Percentiles rank a stretch among this genome's conserved stretches.
These are phyloP conservation scores for Augiades crinisus DNA, from an alignment of 2,888 invertebrate genomes.

Conservation along the genomic window DNA sequence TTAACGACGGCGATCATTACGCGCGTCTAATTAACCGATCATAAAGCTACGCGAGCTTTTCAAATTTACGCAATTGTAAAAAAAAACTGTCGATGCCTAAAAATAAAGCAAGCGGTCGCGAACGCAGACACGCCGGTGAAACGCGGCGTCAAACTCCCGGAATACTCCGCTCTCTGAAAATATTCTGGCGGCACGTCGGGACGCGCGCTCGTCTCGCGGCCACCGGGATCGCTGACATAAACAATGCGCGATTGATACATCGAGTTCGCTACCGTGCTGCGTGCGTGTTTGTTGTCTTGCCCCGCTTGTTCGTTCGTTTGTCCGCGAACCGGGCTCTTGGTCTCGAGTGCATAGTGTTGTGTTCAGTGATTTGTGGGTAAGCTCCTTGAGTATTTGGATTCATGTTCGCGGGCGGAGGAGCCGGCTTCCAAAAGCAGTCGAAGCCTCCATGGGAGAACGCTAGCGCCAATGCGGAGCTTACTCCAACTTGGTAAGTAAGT, in stretches of 20 bases:
- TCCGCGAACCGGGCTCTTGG: not conserved
- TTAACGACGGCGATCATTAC: slow-evolving; percentile 26
- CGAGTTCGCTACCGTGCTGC: slow-evolving; percentile 9
- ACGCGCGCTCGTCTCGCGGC: slow-evolving; percentile 31
- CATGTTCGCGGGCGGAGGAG: slow-evolving; percentile 73
- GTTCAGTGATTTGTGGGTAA: slow-evolving; percentile 17
- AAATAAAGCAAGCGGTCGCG: slow-evolving; percentile 51
- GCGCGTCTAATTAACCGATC: slow-evolving; percentile 38
- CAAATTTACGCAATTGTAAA: slow-evolving; percentile 49
- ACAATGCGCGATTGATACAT: slow-evolving; percentile 36
- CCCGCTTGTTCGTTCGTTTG: not conserved
- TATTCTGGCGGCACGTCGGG: slow-evolving; percentile 40
- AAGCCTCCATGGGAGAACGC: slow-evolving; percentile 68
- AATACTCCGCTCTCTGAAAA: slow-evolving; percentile 46
- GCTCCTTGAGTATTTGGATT: slow-evolving; percentile 31
- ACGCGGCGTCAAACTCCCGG: slow-evolving; percentile 42
- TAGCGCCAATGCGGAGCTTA: slow-evolving; percentile 46
- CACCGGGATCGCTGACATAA: slow-evolving; percentile 33
- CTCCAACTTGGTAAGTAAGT: slow-evolving; percentile 55
- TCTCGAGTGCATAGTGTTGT: not conserved
- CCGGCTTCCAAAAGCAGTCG: slow-evolving; percentile 69
- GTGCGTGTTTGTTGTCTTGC: not conserved
- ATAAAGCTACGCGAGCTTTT: slow-evolving; percentile 41
- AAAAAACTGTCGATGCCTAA: slow-evolving; percentile 46
- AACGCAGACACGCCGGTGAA: slow-evolving; percentile 43